Evolutionary conservation across 2,797 vertebrate species (phyloP), one percentile per base, ranked within the genome.

Genomic region (Leuciscus waleckii): DNA sequence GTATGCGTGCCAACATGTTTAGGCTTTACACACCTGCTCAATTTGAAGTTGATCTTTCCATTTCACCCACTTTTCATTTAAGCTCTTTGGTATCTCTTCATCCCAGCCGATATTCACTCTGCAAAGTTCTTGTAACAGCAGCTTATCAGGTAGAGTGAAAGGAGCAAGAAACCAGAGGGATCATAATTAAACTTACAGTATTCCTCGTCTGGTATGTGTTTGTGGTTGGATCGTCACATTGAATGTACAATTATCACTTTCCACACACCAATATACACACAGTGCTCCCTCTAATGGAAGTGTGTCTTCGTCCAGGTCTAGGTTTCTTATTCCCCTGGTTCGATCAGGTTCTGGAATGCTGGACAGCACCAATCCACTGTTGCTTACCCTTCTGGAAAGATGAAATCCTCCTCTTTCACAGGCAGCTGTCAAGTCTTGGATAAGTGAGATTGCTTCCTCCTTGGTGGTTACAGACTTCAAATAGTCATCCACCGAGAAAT

Each of bases 1-100:
- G 89, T 90, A 46, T n/a, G 41, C 1, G 7, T 26, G 13, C n/a
- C 7, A 49, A 49, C 7, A 14, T n/a, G 1, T 14, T 41, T n/a
- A 3, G 39, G 69, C 23, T 71, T 71, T 2, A 26, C 11, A 29
- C 58, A 63, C 1, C n/a, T 63, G 11, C 58, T 63, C 29, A 29
- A 4, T 63, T 14, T 11, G n/a, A 63, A 63, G 13, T 4, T 68
- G 65, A 87, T 87, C 88, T 79, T 87, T 88, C 88, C 85, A 88
- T 89, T 49, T 49, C 49, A 29, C 4, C 43, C 43, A 51, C 7
- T 51, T 74, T 9, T 49, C 14, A 74, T 10, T 21, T 19, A 49
- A 74, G 16, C 32, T 21, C 17, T 26, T 4, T 61, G 56, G 37
- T 41, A 70, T 41, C 10, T 41, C 10, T 5, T 41, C 21, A 7